Base-by-base conservation (phyloP, 2,888 invertebrate genomes). In the Syrphus vitripennis region DNA sequence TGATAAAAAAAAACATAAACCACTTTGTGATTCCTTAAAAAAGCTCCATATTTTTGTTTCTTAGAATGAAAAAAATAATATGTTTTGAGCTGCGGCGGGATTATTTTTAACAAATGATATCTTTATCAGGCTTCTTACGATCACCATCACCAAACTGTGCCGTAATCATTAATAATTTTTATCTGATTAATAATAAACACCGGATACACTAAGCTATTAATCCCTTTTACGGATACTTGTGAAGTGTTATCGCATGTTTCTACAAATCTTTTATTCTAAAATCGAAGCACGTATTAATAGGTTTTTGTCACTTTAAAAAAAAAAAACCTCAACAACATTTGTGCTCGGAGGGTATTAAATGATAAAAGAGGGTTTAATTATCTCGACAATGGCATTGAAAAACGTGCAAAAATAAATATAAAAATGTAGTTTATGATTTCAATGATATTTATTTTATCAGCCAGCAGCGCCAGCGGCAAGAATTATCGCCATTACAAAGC, bases 301-400 rank as follows among this genome's bases (percentile, higher is more conserved):
- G 31, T 31, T 31, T 31, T 53, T 53, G 3, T 9, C 26, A 29
- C n/a, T n/a, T n/a, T 53, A 29, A 29, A 29, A 4, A 53, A 29
- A 26, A 53, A 14, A n/a, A n/a, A n/a, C n/a, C n/a, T n/a, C n/a
- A n/a, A n/a, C n/a, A n/a, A n/a, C n/a, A n/a, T n/a, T n/a, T n/a
- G n/a, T n/a, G 24, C 3, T 9, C 24, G 2, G 24, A 24, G 50
- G 24, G 24, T 19, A 45, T 26, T 50, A n/a, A 55, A 9, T 29
- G 10, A 29, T 55, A 57, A 57, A 55, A 31, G 31, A 12, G 12
- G 29, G 10, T 19, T 57, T 34, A 57, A 59, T 59, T 59, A 21
- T 24, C 37, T 59, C 21, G 34, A 61, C 40, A n/a, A 40, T 42
- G 61, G 26, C 63, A 63, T 26, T 63, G 42, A 63, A 63, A 26